Evolutionary conservation across 2,113 vertebrate species (phyloP), one percentile per base, ranked within the genome.

Genomic region (Emydocephalus ijimae): DNA sequence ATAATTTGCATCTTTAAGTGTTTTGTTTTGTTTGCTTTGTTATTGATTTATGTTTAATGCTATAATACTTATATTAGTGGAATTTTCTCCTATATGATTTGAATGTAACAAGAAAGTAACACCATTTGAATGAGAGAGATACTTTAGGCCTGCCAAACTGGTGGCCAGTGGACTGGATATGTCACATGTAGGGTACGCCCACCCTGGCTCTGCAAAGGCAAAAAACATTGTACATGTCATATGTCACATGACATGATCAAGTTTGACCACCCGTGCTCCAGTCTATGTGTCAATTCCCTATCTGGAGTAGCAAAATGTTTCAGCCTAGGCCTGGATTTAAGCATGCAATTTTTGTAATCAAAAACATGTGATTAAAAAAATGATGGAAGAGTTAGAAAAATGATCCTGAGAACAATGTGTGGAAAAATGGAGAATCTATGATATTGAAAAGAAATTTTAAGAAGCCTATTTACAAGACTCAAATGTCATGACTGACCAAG

Each of bases 181-280:
- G 0, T 64, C 61, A 64, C 26, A n/a, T 1, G 0, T 11, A 64
- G 11, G 10, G 26, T 10, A 64, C 0, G 1, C 26, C 11, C 29
- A 26, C 24, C 29, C 61, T 5, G 2, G 29, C 11, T 69, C 14
- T 12, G 14, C 29, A 69, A 69, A 69, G 12, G 64, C 29, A 61
- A 24, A 61, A 55, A 18, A 55, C 54, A 5, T 55, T 3, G 15
- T 15, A 55, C 18, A 18, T 15, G 15, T 55, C 54, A 55, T 55
- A 24, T 10, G 57, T 61, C 57, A 61, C 15, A 3, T 55, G 54
- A 55, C 3, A 34, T n/a, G 2, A 69, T 69, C 0, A 5, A 34
- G 12, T 34, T 69, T 69, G 12, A n/a, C 14, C 14, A 34, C 14
- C 64, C 5, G 14, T 52, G 11, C 29, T 61, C 24, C 26, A 61